phyloP scores from a whole-genome alignment of 2,113 vertebrate species.

The Odobenus rosmarus region DNA sequence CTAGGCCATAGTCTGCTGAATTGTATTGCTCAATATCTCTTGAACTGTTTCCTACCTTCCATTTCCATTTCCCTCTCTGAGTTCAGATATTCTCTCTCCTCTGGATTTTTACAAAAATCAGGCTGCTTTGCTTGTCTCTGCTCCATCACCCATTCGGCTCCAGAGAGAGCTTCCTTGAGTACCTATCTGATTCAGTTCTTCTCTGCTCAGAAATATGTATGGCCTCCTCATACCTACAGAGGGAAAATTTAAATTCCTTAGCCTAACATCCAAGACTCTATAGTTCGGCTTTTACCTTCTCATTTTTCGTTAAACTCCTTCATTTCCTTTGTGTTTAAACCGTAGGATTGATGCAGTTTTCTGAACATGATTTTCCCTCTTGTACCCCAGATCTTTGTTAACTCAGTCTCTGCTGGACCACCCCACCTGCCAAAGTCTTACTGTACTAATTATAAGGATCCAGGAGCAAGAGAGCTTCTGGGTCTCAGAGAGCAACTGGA shows the following conservation, averaged over 20 bases:
- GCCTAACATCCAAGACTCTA: not conserved
- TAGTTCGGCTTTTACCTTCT: not conserved
- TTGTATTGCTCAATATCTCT: not conserved
- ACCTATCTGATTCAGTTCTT: not conserved
- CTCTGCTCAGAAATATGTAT: not conserved
- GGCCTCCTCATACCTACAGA: not conserved
- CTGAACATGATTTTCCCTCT: not conserved
- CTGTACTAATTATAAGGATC: not conserved
- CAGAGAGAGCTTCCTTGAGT: not conserved
- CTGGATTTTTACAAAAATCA: not conserved
- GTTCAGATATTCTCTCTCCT: not conserved
- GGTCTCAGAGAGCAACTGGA: not conserved
- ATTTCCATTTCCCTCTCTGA: not conserved
- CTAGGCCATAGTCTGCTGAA: not conserved
- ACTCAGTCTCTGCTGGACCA: not conserved
- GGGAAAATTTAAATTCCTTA: not conserved
- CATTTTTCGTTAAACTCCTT: not conserved
- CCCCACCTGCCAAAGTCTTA: not conserved
- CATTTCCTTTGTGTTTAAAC: not conserved
- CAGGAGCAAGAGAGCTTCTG: not conserved
- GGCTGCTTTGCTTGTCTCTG: not conserved
- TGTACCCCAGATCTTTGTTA: not conserved
- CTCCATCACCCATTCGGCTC: not conserved
- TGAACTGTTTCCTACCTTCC: not conserved
- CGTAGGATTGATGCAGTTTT: not conserved